Base-by-base conservation (phyloP, 2,888 invertebrate species). In the Hedychridium roseum region DNA sequence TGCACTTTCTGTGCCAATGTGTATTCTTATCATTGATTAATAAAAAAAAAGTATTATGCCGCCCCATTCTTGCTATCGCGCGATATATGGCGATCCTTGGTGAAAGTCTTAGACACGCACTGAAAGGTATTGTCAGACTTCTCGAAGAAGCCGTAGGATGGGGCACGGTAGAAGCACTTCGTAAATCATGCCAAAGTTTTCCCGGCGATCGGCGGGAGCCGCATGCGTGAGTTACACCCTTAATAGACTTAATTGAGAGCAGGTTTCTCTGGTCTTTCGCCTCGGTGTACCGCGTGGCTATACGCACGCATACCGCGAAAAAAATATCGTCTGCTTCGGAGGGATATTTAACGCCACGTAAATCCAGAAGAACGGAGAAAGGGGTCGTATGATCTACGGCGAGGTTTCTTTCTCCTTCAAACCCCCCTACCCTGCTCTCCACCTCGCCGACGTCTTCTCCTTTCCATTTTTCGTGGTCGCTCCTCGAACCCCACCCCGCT, bases 161-260 rank as follows among this genome's bases (percentile, higher is more conserved):
- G n/a, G 49, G 48, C 50, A 42, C 7, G 5, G 20, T 21, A 52
- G 42, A 42, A 52, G 48, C 52, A 44, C 50, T 54, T 42, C 54
- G 54, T 57, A 54, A 57, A 57, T 59, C 57, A 54, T 43, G 41
- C 54, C 51, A 51, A 55, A 57, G 36, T 45, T 53, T 54, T 47
- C 40, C 43, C 14, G 18, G 7, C 20, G 28, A 40, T 9, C 18
- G 30, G 32, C 21, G 26, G 23, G 14, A 16, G 14, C 18, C 11
- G 14, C 23, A 16, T 27, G 30, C 42, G 45, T 51, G 51, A 56
- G 53, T 55, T 53, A 49, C 50, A 39, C 37, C 35, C 39, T 47
- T 59, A 57, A 59, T 49, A 35, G 43, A 30, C 41, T 55, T 60
- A 58, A 60, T 60, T 55, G 57, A 53, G 56, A 50, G 34, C 50